Evolutionary conservation across 2,113 vertebrate genomes (phyloP).

Genomic region (Equus quagga): DNA sequence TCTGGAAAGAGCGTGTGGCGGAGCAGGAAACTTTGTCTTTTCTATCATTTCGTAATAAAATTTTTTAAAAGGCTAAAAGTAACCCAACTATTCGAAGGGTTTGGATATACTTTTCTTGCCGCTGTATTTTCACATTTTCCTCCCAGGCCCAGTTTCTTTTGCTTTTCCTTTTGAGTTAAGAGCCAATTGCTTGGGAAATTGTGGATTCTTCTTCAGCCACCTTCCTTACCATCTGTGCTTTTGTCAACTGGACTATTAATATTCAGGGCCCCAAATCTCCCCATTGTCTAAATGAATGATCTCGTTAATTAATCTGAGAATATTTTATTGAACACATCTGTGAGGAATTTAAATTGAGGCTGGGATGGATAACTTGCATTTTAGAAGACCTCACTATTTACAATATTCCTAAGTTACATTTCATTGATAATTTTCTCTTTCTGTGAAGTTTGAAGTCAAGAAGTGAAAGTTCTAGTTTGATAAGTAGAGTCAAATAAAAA

Average conservation of each 20-base stretch:
- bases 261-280: neutral
- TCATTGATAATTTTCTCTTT: constrained; percentile 11
- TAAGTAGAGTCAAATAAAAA: neutral
- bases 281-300: constrained; percentile 53
- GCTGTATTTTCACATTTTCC: constrained; percentile 61
- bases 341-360: neutral
- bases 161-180: constrained; percentile 52
- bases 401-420: neutral
- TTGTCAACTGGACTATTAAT: constrained; percentile 61
- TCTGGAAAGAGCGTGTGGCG: neutral
- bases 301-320: constrained; percentile 61
- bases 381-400: neutral
- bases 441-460: neutral
- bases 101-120: neutral
- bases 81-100: neutral
- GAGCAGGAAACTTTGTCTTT: constrained; percentile 32
- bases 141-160: constrained; percentile 68
- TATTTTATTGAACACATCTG: neutral
- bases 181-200: constrained; percentile 62
- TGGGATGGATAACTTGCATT: neutral
- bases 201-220: constrained; percentile 76
- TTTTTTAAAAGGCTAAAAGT: constrained; percentile 27
- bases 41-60: neutral
- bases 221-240: constrained; percentile 60
- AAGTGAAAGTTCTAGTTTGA: neutral